These are phyloP conservation scores for Acanthococcus lagerstroemiae DNA, from an alignment of 2,888 invertebrate species.

Conservation along the genomic window DNA sequence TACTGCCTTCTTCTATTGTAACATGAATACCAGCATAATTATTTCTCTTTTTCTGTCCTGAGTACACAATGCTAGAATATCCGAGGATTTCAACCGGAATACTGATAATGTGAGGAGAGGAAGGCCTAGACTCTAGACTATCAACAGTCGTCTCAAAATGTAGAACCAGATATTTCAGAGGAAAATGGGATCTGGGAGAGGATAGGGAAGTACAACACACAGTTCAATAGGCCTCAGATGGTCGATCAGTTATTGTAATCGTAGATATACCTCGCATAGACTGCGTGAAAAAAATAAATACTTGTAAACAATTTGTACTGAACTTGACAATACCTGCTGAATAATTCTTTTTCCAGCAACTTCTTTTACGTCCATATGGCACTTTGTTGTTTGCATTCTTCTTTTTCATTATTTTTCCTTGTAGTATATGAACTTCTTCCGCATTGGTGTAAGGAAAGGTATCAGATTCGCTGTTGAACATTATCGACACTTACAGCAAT, in stretches of 20 bases:
- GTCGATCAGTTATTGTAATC: too few relatives aligned
- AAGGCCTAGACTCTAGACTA: too few relatives aligned
- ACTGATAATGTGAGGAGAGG: too few relatives aligned
- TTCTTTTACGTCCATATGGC: slow-evolving; percentile 22
- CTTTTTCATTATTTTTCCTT: neutral
- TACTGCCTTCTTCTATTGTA: neutral
- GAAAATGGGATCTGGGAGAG: too few relatives aligned
- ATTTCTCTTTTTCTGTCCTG: too few relatives aligned
- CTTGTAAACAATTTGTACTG: neutral
- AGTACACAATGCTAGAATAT: too few relatives aligned
- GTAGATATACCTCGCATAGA: neutral
- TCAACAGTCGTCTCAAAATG: too few relatives aligned
- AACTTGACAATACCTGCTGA: too few relatives aligned
- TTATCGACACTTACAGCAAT: too few relatives aligned
- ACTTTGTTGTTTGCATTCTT: slow-evolving; percentile 6
- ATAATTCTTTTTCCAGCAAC: slow-evolving; percentile 24
- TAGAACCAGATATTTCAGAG: too few relatives aligned
- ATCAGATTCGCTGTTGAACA: neutral
- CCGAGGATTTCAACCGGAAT: neutral
- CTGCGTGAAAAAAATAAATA: neutral
- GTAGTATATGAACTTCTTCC: neutral
- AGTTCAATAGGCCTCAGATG: neutral
- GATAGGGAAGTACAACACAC: neutral
- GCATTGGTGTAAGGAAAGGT: neutral
- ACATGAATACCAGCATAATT: too few relatives aligned